Evolutionary conservation across 2,888 invertebrate genomes (phyloP).

Genomic region (Drosophila anomalata): DNA sequence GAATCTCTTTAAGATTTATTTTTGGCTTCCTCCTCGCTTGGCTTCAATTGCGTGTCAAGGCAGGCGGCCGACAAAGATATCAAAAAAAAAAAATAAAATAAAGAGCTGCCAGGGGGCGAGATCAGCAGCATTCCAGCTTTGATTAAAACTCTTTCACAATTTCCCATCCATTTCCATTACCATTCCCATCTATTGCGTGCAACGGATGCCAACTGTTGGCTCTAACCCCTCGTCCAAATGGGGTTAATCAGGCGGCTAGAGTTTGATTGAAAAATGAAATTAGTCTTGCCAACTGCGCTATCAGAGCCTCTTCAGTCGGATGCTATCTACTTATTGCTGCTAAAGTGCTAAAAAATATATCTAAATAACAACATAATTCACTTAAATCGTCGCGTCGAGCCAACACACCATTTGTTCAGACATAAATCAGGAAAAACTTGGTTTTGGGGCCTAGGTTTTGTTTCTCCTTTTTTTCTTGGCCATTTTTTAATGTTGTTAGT

Average conservation of each 20-base stretch:
- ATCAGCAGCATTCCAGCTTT: slow-evolving; percentile 32
- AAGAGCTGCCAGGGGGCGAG: slow-evolving; percentile 1
- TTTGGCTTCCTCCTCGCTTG: slow-evolving; percentile 24
- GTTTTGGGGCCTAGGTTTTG: slow-evolving; percentile 16
- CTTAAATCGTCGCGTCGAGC: slow-evolving; percentile 24
- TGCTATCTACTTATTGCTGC: slow-evolving; percentile 2
- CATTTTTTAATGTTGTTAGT: slow-evolving; percentile 27
- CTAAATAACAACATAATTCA: slow-evolving; percentile 29
- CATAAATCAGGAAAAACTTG: slow-evolving; percentile 50
- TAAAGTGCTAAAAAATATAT: slow-evolving; percentile 14
- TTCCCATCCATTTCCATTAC: slow-evolving; percentile 29
- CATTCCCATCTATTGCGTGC: slow-evolving; percentile 44
- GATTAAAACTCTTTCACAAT: slow-evolving; percentile 46
- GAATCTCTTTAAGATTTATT: slow-evolving; percentile 43
- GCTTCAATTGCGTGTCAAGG: slow-evolving; percentile 42
- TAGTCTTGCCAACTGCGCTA: slow-evolving; percentile 5
- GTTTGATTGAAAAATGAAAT: slow-evolving; percentile 19
- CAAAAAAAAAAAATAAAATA: slow-evolving; percentile 25
- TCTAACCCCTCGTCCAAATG: slow-evolving; percentile 11
- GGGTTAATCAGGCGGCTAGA: slow-evolving; percentile 40
- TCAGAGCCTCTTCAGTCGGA: not conserved
- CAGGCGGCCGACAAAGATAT: slow-evolving; percentile 43
- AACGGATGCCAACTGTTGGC: slow-evolving; percentile 30
- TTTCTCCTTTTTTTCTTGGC: slow-evolving; percentile 3
- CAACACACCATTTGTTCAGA: slow-evolving; percentile 38